Evolutionary conservation across 2,888 invertebrate species (phyloP), one percentile per base, ranked within the genome.

Genomic region (Teleogryllus oceanicus): DNA sequence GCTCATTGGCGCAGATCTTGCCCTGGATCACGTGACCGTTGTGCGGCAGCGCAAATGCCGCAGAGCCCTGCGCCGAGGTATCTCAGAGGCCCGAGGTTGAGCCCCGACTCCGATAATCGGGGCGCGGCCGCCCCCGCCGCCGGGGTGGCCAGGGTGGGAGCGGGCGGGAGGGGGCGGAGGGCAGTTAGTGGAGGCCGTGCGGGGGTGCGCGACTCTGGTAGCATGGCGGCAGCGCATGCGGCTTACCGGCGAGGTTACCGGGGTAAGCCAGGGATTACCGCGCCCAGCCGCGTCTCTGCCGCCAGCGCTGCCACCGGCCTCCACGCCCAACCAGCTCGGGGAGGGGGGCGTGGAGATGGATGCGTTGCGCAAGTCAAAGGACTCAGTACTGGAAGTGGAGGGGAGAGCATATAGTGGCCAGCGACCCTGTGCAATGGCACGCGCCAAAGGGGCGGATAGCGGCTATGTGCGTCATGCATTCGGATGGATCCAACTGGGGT

Each of bases 171-270:
- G 37, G 37, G 37, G 8, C 8, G 16, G 62, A 62, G 62, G n/a
- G 62, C n/a, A 62, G 62, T 62, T 62, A 62, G 16, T 16, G n/a
- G n/a, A 62, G 62, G 62, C 62, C 62, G 16, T 13, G 13, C 16
- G 62, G 13, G 62, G 62, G 62, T n/a, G n/a, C n/a, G 62, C 13
- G 62, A 13, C 62, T 62, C n/a, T 16, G 62, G 62, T 13, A 13
- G 62, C 16, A n/a, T 62, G 62, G 62, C 62, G 62, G 13, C 62
- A 13, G 16, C 62, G n/a, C n/a, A 62, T 62, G 62, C 62, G 62
- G 62, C 62, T 62, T 62, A 62, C 62, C 62, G 62, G n/a, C 62
- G 62, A 62, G 62, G 62, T 62, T 62, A 62, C 62, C 62, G 62
- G 62, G 62, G 62, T 62, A 62, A 62, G 62, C 62, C n/a, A n/a